Evolutionary conservation across 2,113 vertebrate species (phyloP), one percentile per base, ranked within the genome.

Genomic region (Pterocles orientalis): DNA sequence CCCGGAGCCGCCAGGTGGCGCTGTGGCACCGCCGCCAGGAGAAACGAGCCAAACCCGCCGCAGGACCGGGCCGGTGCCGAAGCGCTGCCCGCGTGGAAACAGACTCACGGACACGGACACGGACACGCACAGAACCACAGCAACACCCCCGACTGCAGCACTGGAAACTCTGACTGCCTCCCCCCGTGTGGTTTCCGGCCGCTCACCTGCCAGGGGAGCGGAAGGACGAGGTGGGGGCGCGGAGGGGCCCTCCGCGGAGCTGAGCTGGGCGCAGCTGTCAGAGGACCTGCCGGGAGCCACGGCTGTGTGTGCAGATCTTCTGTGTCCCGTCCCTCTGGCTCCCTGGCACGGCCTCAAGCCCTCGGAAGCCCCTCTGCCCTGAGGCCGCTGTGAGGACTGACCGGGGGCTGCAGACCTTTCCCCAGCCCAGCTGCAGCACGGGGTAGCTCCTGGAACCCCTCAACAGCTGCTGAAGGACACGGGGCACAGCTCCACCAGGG

Each of bases 1-100:
- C 39, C 39, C 12, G 39, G 39, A 41, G 39, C 95, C 96, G 62
- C 45, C 94, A 93, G 95, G 33, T 41, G 96, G 96, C 29, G 96
- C 95, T 93, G 94, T 77, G 54, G 58, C 90, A 91, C 95, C 20
- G 87, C 92, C 78, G 26, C 66, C 69, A 23, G 39, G 64, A 43
- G 31, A 17, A 45, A 21, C 45, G 12, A 26, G 33, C 41, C 7
- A 56, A 56, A 81, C 33, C 31, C 14, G 0, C 8, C 51, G 41
- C 43, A 43, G 39, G 39, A 41, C 12, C 39, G 39, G 39, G 39
- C 39, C 39, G 39, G 39, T 41, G 9, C 39, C 39, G 39, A 41
- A 41, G 39, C 11, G 39, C 39, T 41, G 39, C 39, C 39, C 39
- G 10, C 39, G 39, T 41, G 39, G 39, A 24, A 73, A 57, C 50